These are phyloP conservation scores for Pectinophora gossypiella DNA, from an alignment of 1,140 invertebrate species.

Conservation along the genomic window DNA sequence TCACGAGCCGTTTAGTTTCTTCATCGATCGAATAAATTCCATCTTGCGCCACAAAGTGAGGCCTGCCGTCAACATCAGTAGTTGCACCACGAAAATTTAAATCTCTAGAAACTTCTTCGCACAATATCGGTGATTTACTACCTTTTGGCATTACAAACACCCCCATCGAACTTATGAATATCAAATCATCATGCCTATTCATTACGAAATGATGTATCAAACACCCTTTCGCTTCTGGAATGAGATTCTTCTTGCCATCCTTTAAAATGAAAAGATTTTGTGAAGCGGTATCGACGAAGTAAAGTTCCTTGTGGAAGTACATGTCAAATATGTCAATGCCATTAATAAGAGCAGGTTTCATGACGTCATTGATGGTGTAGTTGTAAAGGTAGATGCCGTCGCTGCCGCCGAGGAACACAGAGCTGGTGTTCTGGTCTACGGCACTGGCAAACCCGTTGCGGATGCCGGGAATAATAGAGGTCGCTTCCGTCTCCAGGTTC, in stretches of 20 bases:
- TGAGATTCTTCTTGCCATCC: constrained; percentile 15
- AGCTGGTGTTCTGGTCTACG: constrained; percentile 26
- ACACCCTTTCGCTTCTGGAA: constrained; percentile 25
- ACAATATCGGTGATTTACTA: constrained; percentile 12
- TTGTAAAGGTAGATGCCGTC: constrained; percentile 39
- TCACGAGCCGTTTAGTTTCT: constrained; percentile 14
- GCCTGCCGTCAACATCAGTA: constrained; percentile 21
- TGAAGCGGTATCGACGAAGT: constrained; percentile 38
- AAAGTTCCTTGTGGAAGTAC: constrained; percentile 30
- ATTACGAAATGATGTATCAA: constrained; percentile 36
- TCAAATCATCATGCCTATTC: constrained; percentile 23
- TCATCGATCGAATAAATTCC: constrained; percentile 33
- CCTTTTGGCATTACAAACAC: constrained; percentile 23
- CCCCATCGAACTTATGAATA: constrained; percentile 30
- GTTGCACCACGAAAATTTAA: constrained; percentile 29
- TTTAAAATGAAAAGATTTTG: constrained; percentile 26
- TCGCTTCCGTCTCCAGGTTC: constrained; percentile 21
- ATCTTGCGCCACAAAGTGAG: constrained; percentile 30
- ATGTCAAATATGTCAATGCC: constrained; percentile 41
- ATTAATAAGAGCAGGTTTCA: constrained; percentile 21
- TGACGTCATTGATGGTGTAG: constrained; percentile 23
- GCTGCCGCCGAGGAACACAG: constrained; percentile 37
- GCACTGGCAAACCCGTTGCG: constrained; percentile 43
- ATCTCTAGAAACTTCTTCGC: constrained; percentile 13
- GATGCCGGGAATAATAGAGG: constrained; percentile 28